Conservation (phyloP, 2,888 invertebrate species). For the Noctuana brunneofusca region DNA sequence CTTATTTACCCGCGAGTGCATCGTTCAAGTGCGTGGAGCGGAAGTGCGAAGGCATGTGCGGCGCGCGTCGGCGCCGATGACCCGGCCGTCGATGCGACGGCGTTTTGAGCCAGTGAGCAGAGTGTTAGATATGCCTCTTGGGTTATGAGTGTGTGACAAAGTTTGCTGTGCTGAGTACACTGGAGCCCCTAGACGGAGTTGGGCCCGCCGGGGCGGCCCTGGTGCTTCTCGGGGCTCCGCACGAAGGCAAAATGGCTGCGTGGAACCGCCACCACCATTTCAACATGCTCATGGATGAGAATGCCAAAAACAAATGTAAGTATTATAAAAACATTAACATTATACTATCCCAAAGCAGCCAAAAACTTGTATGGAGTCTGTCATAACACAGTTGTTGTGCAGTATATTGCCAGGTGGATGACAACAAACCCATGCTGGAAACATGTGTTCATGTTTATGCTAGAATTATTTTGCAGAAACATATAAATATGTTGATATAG, state of each 20-base stretch:
- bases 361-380: not conserved
- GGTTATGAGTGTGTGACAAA: constrained; percentile 83
- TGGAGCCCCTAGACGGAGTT: constrained; percentile 85
- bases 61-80: constrained; percentile 76
- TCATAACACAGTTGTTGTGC: constrained; percentile 6
- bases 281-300: constrained; percentile 87
- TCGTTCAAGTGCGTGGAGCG: constrained; percentile 72
- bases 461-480: constrained; percentile 5
- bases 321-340: constrained; percentile 41
- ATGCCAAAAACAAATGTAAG: constrained; percentile 87
- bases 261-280: constrained; percentile 90
- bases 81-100: constrained; percentile 70
- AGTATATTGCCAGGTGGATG: not conserved
- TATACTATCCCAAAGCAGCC: not conserved
- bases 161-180: constrained; percentile 81
- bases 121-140: constrained; percentile 74
- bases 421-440: constrained; percentile 24
- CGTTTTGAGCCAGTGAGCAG: constrained; percentile 71
- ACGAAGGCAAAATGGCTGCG: constrained; percentile 86
- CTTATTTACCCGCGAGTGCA: constrained; percentile 81
- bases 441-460: constrained; percentile 29
- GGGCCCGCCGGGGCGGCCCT: constrained; percentile 84
- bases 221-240: constrained; percentile 83
- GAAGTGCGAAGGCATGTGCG: constrained; percentile 80
- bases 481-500: not conserved